phyloP scores from a whole-genome alignment of 2,888 invertebrate species.

The Campoletis raptor region DNA sequence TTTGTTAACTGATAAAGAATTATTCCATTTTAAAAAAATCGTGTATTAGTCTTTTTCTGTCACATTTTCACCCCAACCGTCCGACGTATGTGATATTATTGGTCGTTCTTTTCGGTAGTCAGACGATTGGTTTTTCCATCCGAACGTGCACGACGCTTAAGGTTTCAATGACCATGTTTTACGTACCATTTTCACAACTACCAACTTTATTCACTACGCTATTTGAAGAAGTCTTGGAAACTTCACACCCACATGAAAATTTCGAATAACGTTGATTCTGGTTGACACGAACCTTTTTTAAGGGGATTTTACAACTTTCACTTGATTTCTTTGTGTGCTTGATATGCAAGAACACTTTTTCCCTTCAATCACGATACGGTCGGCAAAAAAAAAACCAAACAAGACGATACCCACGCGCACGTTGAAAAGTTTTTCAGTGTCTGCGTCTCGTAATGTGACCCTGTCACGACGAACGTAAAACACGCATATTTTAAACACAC shows the following conservation, averaged over 20 bases:
- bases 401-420: background rate
- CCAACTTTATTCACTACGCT: slow-evolving; percentile 19
- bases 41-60: background rate
- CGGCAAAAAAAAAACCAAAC: background rate
- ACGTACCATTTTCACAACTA: background rate
- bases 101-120: slow-evolving; percentile 25
- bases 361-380: background rate
- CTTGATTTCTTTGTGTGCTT: slow-evolving; percentile 55
- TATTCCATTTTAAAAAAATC: background rate
- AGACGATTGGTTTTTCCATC: slow-evolving; percentile 64
- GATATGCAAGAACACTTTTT: background rate
- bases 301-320: slow-evolving; percentile 54
- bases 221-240: slow-evolving; percentile 42
- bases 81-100: background rate
- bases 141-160: slow-evolving; percentile 56
- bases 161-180: slow-evolving; percentile 48
- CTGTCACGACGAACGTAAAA: background rate
- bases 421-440: background rate
- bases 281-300: slow-evolving; percentile 39
- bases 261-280: slow-evolving; percentile 3
- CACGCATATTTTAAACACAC: slow-evolving; percentile 28
- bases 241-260: slow-evolving; percentile 15
- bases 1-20: background rate
- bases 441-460: background rate
- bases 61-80: background rate